Evolutionary conservation across 1,140 invertebrate species (phyloP).

Genomic region (Papilio polytes): DNA sequence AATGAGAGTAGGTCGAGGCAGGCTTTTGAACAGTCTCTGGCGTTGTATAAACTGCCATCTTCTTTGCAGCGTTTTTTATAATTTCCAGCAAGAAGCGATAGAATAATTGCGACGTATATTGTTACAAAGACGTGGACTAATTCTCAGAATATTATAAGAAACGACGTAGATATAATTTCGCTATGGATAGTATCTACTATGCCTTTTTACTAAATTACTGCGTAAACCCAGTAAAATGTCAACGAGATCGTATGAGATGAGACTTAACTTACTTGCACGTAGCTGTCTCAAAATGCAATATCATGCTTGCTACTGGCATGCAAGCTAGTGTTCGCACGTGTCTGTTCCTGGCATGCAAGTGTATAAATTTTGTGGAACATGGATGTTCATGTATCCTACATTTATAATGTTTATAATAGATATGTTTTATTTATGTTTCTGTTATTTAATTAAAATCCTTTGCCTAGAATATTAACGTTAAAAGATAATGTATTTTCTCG

Average conservation of each 20-base stretch:
- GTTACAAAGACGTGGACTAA: not conserved
- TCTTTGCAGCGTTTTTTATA: constrained; percentile 38
- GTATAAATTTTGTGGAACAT: too few relatives aligned
- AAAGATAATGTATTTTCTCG: not conserved
- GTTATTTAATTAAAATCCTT: not conserved
- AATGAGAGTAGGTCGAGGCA: constrained; percentile 46
- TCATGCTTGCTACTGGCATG: too few relatives aligned
- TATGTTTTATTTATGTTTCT: not conserved
- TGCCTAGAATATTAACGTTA: not conserved
- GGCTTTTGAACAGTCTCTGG: constrained; percentile 41
- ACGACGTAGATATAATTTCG: not conserved
- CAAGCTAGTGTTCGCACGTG: too few relatives aligned
- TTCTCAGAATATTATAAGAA: not conserved
- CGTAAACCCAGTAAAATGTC: too few relatives aligned
- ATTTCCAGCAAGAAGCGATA: constrained; percentile 19
- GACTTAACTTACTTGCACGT: too few relatives aligned
- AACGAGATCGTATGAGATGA: too few relatives aligned
- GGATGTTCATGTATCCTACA: not conserved
- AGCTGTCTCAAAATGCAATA: too few relatives aligned
- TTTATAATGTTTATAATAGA: not conserved
- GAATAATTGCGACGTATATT: constrained; percentile 12
- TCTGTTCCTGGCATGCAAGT: too few relatives aligned
- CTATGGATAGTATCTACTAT: too few relatives aligned
- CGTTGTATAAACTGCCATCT: constrained; percentile 38
- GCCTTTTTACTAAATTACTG: too few relatives aligned